These are phyloP conservation scores for Limnephilus auricula DNA, from an alignment of 2,888 invertebrate genomes.

Conservation along the genomic window DNA sequence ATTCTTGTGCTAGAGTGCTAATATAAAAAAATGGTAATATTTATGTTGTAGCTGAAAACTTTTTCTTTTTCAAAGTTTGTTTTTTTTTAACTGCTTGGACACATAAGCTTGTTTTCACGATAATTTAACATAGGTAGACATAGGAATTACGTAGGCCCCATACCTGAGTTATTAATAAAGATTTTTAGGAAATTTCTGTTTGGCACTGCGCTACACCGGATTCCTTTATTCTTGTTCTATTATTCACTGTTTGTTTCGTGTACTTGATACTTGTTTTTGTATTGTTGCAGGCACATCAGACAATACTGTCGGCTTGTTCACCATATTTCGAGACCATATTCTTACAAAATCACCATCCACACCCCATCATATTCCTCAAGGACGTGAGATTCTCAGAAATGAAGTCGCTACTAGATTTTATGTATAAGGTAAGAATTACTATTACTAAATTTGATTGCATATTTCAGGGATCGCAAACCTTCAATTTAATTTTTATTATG, in stretches of 20 bases:
- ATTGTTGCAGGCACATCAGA: slow-evolving; percentile 87
- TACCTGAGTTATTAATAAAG: too few species aligned
- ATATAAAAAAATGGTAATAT: too few species aligned
- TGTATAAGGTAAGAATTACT: slow-evolving; percentile 86
- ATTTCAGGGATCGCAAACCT: neutral
- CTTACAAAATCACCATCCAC: slow-evolving; percentile 91
- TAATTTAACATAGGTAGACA: too few species aligned
- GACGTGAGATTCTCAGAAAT: slow-evolving; percentile 94
- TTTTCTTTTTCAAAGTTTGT: too few species aligned
- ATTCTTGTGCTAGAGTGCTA: too few species aligned
- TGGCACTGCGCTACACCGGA: too few species aligned
- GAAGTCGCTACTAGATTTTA: slow-evolving; percentile 93
- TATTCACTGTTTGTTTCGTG: neutral
- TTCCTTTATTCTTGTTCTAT: too few species aligned
- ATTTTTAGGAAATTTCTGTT: too few species aligned
- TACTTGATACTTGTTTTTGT: neutral
- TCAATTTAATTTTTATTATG: neutral
- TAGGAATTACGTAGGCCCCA: too few species aligned
- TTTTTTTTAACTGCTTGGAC: too few species aligned
- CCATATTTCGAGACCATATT: slow-evolving; percentile 96
- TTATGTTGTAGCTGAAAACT: too few species aligned
- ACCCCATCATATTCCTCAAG: slow-evolving; percentile 94
- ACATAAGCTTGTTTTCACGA: too few species aligned
- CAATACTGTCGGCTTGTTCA: slow-evolving; percentile 94
- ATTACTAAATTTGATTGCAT: slow-evolving; percentile 14